A percentile compares a stretch with the other conserved stretches of the same genome.
phyloP scores from a whole-genome alignment of 2,888 invertebrate genomes.

The Agrotis ipsilon region DNA sequence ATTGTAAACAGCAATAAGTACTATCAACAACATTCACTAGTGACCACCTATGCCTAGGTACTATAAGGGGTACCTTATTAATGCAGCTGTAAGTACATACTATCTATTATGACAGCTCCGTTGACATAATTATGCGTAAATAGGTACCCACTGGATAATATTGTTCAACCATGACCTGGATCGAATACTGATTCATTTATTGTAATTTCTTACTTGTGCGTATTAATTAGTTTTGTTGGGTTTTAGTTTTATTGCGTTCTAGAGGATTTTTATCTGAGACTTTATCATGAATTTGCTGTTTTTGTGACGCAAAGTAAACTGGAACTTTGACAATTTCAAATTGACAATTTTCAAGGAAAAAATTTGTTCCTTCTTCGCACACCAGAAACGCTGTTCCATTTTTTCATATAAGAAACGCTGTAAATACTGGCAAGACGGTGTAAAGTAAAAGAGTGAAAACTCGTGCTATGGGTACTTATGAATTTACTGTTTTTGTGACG shows the following conservation, averaged over 20 bases:
- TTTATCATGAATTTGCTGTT: no score
- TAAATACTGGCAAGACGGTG: no score
- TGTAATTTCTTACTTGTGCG: constrained; percentile 25
- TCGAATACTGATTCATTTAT: constrained; percentile 44
- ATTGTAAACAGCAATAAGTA: neutral
- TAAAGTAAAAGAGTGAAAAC: no score
- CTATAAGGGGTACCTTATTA: constrained; percentile 1
- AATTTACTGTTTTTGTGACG: no score
- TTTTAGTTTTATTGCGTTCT: constrained; percentile 8
- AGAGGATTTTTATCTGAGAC: neutral
- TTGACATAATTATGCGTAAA: constrained; percentile 53
- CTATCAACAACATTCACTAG: neutral
- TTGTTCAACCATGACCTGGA: constrained; percentile 45
- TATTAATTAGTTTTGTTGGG: constrained; percentile 21
- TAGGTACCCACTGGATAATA: constrained; percentile 29
- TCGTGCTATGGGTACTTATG: no score
- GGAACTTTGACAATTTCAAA: no score
- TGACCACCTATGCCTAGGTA: neutral
- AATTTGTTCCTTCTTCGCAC: no score
- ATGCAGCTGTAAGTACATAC: constrained; percentile 22
- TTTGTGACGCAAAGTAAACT: no score
- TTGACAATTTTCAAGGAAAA: no score
- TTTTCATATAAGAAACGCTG: no score
- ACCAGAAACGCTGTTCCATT: no score
- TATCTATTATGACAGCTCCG: constrained; percentile 29